These are phyloP conservation scores for Thereva nobilitata DNA, from an alignment of 2,888 invertebrate genomes.

Conservation along the genomic window DNA sequence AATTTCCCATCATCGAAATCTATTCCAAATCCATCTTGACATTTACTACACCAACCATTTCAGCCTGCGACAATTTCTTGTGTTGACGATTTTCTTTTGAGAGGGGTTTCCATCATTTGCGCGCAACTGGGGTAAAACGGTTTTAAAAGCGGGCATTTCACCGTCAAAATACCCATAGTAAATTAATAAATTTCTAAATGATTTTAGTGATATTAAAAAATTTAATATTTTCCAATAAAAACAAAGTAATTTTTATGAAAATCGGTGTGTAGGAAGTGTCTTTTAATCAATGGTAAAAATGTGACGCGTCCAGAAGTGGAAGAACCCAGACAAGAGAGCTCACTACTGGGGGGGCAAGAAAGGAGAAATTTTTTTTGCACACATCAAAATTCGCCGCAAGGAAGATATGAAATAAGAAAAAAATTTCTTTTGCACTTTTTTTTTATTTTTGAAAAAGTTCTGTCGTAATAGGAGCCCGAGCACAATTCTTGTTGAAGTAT, in stretches of 20 bases:
- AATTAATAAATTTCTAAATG: constrained; percentile 9
- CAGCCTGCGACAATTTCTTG: constrained; percentile 23
- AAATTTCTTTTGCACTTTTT: too few species aligned
- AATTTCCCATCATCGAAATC: constrained; percentile 11
- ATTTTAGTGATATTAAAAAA: constrained; percentile 30
- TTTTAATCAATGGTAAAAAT: constrained; percentile 35
- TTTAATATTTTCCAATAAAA: constrained; percentile 24
- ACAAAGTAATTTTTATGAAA: constrained; percentile 28
- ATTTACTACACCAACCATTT: constrained; percentile 28
- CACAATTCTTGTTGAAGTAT: too few species aligned
- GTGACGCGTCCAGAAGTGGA: constrained; percentile 32
- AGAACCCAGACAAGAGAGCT: too few species aligned
- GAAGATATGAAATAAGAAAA: too few species aligned
- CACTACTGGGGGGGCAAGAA: not conserved
- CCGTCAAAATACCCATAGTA: constrained; percentile 24
- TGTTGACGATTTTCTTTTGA: constrained; percentile 40
- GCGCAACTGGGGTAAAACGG: constrained; percentile 42
- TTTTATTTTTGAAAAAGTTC: too few species aligned
- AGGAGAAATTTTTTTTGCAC: constrained; percentile 6
- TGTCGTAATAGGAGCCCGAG: too few species aligned
- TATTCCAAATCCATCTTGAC: constrained; percentile 9
- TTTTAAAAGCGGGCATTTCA: constrained; percentile 37
- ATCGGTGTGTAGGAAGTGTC: constrained; percentile 37
- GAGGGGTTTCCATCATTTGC: constrained; percentile 39
- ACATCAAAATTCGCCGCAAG: too few species aligned